Evolutionary conservation across 2,113 vertebrate species (phyloP).

Genomic region (Epinephelus lanceolatus): DNA sequence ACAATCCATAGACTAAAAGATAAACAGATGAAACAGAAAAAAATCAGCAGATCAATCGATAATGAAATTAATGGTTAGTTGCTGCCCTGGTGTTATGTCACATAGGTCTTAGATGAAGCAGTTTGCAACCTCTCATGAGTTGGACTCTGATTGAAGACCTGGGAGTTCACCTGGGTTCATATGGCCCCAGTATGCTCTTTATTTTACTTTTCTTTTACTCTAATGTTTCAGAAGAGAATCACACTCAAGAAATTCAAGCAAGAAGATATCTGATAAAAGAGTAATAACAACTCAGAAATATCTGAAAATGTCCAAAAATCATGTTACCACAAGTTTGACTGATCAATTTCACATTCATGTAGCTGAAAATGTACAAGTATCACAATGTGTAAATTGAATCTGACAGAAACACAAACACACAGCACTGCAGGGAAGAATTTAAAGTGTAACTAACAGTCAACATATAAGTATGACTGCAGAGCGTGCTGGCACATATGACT

Average conservation of each 20-base stretch:
- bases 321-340: neutral
- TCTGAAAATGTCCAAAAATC: neutral
- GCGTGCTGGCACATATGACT: conserved; percentile 66
- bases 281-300: neutral
- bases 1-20: neutral
- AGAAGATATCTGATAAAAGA: neutral
- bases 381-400: neutral
- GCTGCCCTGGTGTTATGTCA: neutral
- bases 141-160: conserved; percentile 46
- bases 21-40: neutral
- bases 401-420: conserved; percentile 1
- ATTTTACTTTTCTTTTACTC: conserved; percentile 7
- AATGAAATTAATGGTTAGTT: neutral
- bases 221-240: neutral
- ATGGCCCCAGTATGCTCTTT: neutral
- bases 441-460: conserved; percentile 40
- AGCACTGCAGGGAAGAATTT: conserved; percentile 29
- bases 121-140: conserved; percentile 53
- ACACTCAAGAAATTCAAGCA: neutral
- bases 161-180: conserved; percentile 24
- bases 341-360: neutral
- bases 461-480: conserved; percentile 72
- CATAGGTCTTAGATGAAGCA: conserved; percentile 21
- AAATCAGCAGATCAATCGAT: neutral
- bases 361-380: neutral